These are phyloP conservation scores for Phyllotreta cruciferae DNA, from an alignment of 2,888 invertebrate species.

Conservation along the genomic window DNA sequence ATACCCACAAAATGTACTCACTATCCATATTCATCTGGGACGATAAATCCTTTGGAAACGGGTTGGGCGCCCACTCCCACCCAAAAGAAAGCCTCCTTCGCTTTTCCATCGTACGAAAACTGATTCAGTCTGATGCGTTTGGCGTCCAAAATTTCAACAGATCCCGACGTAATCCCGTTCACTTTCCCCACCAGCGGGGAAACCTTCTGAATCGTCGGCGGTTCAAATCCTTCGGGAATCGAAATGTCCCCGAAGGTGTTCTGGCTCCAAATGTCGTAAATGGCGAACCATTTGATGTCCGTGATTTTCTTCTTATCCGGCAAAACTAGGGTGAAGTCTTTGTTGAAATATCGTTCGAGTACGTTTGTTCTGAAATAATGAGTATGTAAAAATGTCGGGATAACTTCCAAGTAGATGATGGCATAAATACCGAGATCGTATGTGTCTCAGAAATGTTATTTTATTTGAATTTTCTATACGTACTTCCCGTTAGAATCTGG, in stretches of 20 bases:
- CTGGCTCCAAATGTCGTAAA: conserved; percentile 86
- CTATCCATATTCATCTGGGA: conserved; percentile 93
- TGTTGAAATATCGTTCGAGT: conserved; percentile 83
- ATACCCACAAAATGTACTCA: conserved; percentile 68
- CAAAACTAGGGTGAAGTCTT: conserved; percentile 79
- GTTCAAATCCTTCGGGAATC: conserved; percentile 86
- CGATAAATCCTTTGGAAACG: conserved; percentile 77
- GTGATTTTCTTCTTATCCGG: conserved; percentile 87
- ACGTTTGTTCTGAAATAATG: conserved; percentile 77
- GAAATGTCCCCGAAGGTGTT: conserved; percentile 90
- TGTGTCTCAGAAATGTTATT: background rate
- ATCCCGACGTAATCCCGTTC: conserved; percentile 74
- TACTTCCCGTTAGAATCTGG: conserved; percentile 88
- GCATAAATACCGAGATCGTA: background rate
- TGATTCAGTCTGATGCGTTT: conserved; percentile 79
- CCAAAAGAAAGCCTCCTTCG: conserved; percentile 84
- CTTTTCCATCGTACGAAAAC: conserved; percentile 79
- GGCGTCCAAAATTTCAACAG: conserved; percentile 80
- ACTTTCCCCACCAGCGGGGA: conserved; percentile 66
- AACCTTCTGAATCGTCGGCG: conserved; percentile 75
- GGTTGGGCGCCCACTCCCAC: conserved; percentile 89
- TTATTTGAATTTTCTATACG: conserved; percentile 50
- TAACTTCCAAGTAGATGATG: background rate
- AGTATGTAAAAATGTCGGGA: background rate
- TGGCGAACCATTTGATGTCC: conserved; percentile 87